These are phyloP conservation scores for Drosophila asahinai DNA, from an alignment of 1,140 invertebrate species.

Conservation along the genomic window DNA sequence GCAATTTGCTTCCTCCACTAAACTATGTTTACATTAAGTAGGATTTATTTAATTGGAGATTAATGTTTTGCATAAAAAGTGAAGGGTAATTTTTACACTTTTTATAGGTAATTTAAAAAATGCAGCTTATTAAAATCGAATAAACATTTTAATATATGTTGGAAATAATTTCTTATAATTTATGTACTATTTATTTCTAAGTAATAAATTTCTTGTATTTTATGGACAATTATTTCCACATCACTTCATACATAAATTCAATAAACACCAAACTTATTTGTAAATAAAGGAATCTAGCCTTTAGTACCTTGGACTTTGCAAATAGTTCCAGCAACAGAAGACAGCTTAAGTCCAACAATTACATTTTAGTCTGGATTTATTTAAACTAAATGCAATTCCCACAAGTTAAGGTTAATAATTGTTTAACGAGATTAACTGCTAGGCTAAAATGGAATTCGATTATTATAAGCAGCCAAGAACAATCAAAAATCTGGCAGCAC, in stretches of 20 bases:
- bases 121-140: neutral
- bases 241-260: neutral
- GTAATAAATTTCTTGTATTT: neutral
- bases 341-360: neutral
- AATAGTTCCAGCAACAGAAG: neutral
- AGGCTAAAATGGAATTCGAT: neutral
- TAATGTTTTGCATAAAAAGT: neutral
- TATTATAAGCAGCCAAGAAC: neutral
- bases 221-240: neutral
- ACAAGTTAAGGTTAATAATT: conserved; percentile 4
- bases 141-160: neutral
- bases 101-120: neutral
- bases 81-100: neutral
- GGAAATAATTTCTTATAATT: neutral
- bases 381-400: neutral
- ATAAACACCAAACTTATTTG: neutral
- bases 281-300: no score
- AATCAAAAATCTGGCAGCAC: neutral
- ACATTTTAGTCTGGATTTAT: neutral
- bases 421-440: neutral
- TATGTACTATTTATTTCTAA: neutral
- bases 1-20: neutral
- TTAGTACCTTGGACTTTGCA: no score
- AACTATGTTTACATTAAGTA: neutral
- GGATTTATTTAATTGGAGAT: neutral